phyloP scores from a whole-genome alignment of 2,888 invertebrate species.

The Aquatica leii region DNA sequence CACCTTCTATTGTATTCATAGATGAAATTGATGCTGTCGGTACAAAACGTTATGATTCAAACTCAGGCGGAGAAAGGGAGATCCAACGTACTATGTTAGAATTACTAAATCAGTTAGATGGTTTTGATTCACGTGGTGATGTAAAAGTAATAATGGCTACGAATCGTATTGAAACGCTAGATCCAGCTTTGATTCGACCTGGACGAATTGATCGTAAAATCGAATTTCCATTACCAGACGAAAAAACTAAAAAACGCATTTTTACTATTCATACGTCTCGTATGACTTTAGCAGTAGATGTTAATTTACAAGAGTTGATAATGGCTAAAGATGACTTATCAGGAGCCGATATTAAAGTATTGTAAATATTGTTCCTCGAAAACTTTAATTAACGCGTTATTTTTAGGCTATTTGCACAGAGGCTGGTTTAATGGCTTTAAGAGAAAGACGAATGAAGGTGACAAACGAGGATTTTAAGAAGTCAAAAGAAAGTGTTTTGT shows the following conservation, averaged over 20 bases:
- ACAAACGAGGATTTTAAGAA: conserved; percentile 99
- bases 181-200: conserved; percentile 97
- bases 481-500: conserved; percentile 98
- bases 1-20: conserved; percentile 99
- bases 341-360: conserved; percentile 95
- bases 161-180: conserved; percentile 97
- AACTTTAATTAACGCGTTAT: conserved; percentile 18
- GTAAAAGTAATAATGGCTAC: conserved; percentile 98
- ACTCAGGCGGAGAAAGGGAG: conserved; percentile 98
- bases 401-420: conserved; percentile 98
- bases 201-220: conserved; percentile 99
- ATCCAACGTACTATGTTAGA: conserved; percentile 99
- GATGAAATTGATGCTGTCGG: conserved; percentile 99
- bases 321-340: conserved; percentile 99
- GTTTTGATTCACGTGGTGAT: conserved; percentile 96
- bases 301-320: conserved; percentile 94
- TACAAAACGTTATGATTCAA: conserved; percentile 98
- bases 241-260: conserved; percentile 96
- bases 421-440: conserved; percentile 96
- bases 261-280: conserved; percentile 98
- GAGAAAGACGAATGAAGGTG: conserved; percentile 99
- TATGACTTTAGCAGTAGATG: conserved; percentile 97
- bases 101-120: conserved; percentile 96
- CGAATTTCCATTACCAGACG: conserved; percentile 98
- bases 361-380: conserved; percentile 39